phyloP scores from a whole-genome alignment of 2,888 invertebrate species.

The Atrina japonica region DNA sequence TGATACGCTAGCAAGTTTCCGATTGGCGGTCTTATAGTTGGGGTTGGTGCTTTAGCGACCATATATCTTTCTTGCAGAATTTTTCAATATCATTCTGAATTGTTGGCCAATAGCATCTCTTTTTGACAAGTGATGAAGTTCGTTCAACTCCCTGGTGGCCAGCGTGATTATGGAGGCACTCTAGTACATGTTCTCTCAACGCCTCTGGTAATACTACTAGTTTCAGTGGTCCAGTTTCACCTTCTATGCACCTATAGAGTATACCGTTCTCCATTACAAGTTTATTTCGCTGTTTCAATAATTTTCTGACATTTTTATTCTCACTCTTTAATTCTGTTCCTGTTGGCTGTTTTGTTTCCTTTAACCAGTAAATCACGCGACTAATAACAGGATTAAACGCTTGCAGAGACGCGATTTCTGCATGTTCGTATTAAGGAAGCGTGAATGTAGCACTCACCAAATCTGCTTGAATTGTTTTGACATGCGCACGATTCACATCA shows the following conservation, averaged over 20 bases:
- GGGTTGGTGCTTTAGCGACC: slow-evolving; percentile 31
- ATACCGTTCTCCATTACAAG: slow-evolving; percentile 8
- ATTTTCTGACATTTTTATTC: slow-evolving; percentile 8
- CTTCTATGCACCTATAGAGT: slow-evolving; percentile 9
- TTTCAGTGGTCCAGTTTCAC: slow-evolving; percentile 5
- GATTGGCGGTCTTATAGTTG: slow-evolving; percentile 26
- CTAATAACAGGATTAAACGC: slow-evolving; percentile 10
- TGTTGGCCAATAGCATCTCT: slow-evolving; percentile 46
- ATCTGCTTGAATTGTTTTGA: too few species aligned
- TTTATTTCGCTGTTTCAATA: slow-evolving; percentile 3
- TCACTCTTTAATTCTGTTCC: not conserved
- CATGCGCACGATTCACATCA: too few species aligned
- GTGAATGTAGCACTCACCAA: too few species aligned
- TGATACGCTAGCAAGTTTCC: slow-evolving; percentile 38
- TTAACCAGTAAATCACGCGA: slow-evolving; percentile 4
- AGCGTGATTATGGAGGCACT: slow-evolving; percentile 39
- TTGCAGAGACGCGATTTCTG: slow-evolving; percentile 1
- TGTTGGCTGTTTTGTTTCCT: not conserved
- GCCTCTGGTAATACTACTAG: slow-evolving; percentile 8
- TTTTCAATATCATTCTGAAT: slow-evolving; percentile 29
- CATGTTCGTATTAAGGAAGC: not conserved
- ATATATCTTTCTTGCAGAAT: slow-evolving; percentile 36
- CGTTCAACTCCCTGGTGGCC: slow-evolving; percentile 46
- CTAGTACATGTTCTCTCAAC: slow-evolving; percentile 19
- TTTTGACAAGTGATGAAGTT: slow-evolving; percentile 34